phyloP scores from a whole-genome alignment of 2,888 invertebrate species.

The Stegophylla sp. region DNA sequence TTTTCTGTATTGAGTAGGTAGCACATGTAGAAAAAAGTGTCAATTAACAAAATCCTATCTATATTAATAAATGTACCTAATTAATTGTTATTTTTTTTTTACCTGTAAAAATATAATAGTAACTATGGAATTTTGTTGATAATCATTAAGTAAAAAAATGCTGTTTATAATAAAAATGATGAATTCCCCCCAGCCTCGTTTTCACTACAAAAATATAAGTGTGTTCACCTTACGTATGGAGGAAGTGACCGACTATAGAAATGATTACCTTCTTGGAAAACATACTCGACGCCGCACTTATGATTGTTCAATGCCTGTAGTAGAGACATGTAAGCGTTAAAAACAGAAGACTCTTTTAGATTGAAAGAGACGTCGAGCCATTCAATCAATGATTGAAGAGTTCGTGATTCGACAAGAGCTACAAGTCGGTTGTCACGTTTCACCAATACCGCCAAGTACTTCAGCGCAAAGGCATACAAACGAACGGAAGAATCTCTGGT shows the following conservation, averaged over 20 bases:
- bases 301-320: constrained; percentile 30
- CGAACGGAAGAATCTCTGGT: background rate
- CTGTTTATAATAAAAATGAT: too few species aligned
- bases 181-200: too few species aligned
- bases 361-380: too few species aligned
- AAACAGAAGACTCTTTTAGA: constrained; percentile 39
- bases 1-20: too few species aligned
- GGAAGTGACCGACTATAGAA: background rate
- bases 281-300: constrained; percentile 11
- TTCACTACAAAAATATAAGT: too few species aligned
- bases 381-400: constrained; percentile 21
- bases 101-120: too few species aligned
- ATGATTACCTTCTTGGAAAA: constrained; percentile 24
- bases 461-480: constrained; percentile 33
- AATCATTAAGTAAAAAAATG: too few species aligned
- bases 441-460: constrained; percentile 36
- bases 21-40: too few species aligned
- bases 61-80: too few species aligned
- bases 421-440: background rate
- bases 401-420: background rate
- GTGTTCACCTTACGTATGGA: background rate
- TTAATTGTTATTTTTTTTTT: too few species aligned
- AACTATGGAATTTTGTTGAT: too few species aligned
- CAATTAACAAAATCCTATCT: too few species aligned
- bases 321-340: constrained; percentile 26